Base-by-base conservation (phyloP, 2,797 vertebrate species). In the Acrossocheilus wenchowensis region DNA sequence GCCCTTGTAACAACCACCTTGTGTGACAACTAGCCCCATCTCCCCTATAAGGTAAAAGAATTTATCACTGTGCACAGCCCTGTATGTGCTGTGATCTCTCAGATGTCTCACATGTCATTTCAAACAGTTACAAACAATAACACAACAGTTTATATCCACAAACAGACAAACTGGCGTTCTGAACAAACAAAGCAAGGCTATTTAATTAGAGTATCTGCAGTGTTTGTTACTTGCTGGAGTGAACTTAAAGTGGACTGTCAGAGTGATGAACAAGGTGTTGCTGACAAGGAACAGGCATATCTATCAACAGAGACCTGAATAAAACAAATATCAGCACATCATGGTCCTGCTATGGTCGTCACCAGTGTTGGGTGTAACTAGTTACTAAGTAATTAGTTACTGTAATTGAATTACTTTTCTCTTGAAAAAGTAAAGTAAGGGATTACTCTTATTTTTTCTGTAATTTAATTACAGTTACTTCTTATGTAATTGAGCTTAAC, bases 281-380 rank as follows among this genome's bases (percentile, higher is more conserved):
- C 30, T 69, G 45, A 86, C 64, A 86, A 66, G 48, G 68, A 60
- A 34, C 75, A 85, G 77, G 48, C 15, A 74, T 34, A 43, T 64
- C 41, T 30, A 48, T 57, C 34, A 45, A 54, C 34, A 57, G 60
- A 54, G 36, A 75, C 34, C n/a, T 57, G 48, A 82, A 23, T 14
- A 54, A 52, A 78, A 57, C 30, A 36, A 54, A 78, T 9, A 48
- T 66, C n/a, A 48, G 5, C 69, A 39, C 39, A 48, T 74, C 4
- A 60, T 21, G 36, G 5, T 6, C 26, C 68, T 80, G 36, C 23
- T 19, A 41, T 52, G 17, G 14, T 50, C 26, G n/a, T 78, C 54
- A 41, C n/a, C 45, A 26, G 26, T 26, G 26, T 26, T 26, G 26
- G 26, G 26, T 26, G 26, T 26, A 26, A 26, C 26, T 26, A 26